These are phyloP conservation scores for Eupithecia tripunctaria DNA, from an alignment of 2,888 invertebrate genomes.

Conservation along the genomic window DNA sequence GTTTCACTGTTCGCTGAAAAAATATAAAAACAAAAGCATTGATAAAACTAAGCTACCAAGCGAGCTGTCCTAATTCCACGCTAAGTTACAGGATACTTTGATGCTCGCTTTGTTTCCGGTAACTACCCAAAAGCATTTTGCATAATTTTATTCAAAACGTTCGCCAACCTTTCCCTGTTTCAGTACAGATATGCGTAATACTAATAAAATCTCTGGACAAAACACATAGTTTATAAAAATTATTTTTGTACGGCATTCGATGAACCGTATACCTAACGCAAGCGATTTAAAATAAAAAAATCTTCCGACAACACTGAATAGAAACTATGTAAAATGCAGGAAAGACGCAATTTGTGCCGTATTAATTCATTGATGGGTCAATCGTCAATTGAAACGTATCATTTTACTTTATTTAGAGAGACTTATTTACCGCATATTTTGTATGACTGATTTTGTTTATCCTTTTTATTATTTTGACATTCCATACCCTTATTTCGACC, in stretches of 20 bases:
- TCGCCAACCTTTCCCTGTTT: slow-evolving; percentile 25
- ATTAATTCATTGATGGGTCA: background rate
- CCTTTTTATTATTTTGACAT: background rate
- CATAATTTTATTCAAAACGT: slow-evolving; percentile 28
- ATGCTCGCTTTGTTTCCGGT: slow-evolving; percentile 28
- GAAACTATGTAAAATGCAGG: background rate
- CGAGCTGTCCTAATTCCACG: slow-evolving; percentile 17
- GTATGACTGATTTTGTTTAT: background rate
- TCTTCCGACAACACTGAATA: background rate
- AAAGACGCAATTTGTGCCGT: background rate
- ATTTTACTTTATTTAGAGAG: background rate
- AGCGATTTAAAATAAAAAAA: background rate
- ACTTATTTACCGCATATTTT: background rate
- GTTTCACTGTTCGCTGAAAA: background rate
- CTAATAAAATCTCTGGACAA: slow-evolving; percentile 12
- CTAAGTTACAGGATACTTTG: slow-evolving; percentile 24
- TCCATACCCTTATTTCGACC: background rate
- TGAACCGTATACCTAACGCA: background rate
- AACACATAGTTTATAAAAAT: slow-evolving; percentile 11
- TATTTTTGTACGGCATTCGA: slow-evolving; percentile 5
- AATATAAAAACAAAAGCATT: slow-evolving; percentile 10
- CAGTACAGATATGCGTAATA: slow-evolving; percentile 22
- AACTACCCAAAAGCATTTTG: slow-evolving; percentile 26
- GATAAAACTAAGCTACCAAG: slow-evolving; percentile 11
- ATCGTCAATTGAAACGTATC: background rate